Base-by-base conservation (phyloP, 1,140 invertebrate species). In the Drosophila lowei region DNA sequence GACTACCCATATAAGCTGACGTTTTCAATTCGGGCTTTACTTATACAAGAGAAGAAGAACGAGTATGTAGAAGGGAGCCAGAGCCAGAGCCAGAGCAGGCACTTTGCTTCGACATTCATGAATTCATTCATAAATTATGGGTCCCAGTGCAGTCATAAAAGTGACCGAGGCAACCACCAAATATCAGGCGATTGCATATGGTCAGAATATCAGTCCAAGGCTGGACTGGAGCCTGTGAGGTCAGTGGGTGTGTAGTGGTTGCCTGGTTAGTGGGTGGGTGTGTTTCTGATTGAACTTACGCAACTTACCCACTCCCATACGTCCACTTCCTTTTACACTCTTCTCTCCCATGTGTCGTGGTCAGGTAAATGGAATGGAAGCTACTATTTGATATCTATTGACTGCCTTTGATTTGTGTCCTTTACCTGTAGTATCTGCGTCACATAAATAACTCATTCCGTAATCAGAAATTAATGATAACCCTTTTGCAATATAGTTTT, bases 61-160 rank as follows among this genome's bases (percentile, higher is more conserved):
- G 7, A 8, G 28, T 9, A 30, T 2, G 30, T 30, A 30, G 57
- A 63, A 73, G 79, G 62, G 7, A 8, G 2, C 7, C 28, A 57
- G 16, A 23, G 49, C 0, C 9, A 49, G 62, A 67, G 61, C 38
- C 41, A 5, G 23, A 28, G 43, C 47, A 3, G 28, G 44, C 61
- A 44, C 62, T 70, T 70, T 70, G 58, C 65, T 88, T 79, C 75
- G 75, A 76, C 79, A 88, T 88, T 88, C 83, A 83, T 88, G 83
- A 86, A 79, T 83, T 88, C 83, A 88, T 88, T 88, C 83, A 88
- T 88, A 88, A 88, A 83, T 88, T 88, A 88, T 88, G 68, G 84
- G 65, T 88, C 83, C 83, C 83, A 70, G 58, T 64, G 83, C 81
- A 86, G 77, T 88, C 81, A 86, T 86, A 86, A 86, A 86, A 38